Base-by-base conservation (phyloP, 2,888 invertebrate genomes). In the Zaprionus obscuricornis region DNA sequence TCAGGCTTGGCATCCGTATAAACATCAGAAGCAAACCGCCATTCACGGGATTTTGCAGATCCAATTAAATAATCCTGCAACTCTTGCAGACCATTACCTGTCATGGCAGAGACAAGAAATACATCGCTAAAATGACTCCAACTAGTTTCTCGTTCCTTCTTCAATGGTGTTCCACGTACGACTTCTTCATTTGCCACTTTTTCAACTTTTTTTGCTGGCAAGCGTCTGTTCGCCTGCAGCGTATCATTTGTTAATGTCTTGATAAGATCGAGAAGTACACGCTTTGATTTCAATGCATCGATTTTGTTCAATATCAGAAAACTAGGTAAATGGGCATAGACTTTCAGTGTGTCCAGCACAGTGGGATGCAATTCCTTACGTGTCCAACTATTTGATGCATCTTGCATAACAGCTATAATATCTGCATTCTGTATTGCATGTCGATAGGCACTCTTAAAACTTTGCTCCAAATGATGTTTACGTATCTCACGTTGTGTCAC, bases 281-380 rank as follows among this genome's bases (percentile, higher is more conserved):
- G 91, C 89, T 95, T 96, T 14, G 92, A 94, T 88, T 93, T 95
- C 84, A 94, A 76, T 29, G 91, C 89, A 89, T 96, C 96, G 42
- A 96, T 92, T 95, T 99, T 99, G 89, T 99, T 99, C 11, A 99
- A 90, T 52, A 98, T 93, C 11, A 99, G 91, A 82, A 98, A 93
- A 74, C 93, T 93, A 0, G 94, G 93, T 55, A 92, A 91, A 2
- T 92, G 88, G 0, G 92, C 91, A 83, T 94, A 91, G 5, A 92
- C 88, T 66, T 94, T 91, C 2, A 98, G 90, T 56, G 96, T 91
- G 20, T 93, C 91, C 1, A 96, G 87, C 0, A 97, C 91, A 88
- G 95, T 94, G 1, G 91, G 87, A 88, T 96, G 94, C 11, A 98
- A 90, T 36, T 88, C 90, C 31, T 94, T 92, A 64, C 95, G 93